These are phyloP conservation scores for Ecliptopera silaceata DNA, from an alignment of 2,888 invertebrate genomes.

Conservation along the genomic window DNA sequence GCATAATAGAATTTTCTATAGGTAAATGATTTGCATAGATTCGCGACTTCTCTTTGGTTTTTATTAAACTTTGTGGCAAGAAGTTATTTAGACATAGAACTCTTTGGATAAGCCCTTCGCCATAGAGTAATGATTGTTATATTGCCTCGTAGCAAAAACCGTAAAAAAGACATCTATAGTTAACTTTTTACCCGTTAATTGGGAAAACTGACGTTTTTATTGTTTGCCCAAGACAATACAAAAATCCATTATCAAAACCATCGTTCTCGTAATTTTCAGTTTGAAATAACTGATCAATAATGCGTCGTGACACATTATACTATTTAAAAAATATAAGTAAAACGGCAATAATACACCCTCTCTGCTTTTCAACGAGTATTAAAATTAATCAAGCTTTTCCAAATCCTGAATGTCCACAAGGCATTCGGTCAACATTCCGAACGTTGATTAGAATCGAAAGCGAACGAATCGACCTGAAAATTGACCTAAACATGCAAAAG, in stretches of 20 bases:
- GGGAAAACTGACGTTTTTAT: no score
- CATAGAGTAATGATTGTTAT: conserved; percentile 43
- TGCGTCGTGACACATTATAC: no score
- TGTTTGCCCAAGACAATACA: no score
- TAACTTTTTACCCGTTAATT: no score
- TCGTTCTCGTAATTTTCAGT: no score
- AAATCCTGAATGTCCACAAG: conserved; percentile 22
- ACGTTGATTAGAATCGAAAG: conserved; percentile 51
- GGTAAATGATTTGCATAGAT: conserved; percentile 41
- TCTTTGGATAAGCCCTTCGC: conserved; percentile 47
- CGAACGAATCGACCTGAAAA: conserved; percentile 58
- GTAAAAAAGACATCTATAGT: no score
- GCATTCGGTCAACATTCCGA: conserved; percentile 29
- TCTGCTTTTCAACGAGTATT: conserved; percentile 8
- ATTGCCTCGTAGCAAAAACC: no score
- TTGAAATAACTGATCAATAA: no score
- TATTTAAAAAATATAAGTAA: background rate
- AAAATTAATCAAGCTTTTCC: conserved; percentile 29
- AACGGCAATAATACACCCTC: background rate
- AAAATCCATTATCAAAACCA: no score
- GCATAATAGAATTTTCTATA: conserved; percentile 25
- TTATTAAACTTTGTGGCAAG: conserved; percentile 54
- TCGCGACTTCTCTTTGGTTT: conserved; percentile 32
- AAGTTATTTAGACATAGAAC: conserved; percentile 62
- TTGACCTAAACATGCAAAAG: conserved; percentile 61